Base-by-base conservation (phyloP, 2,113 vertebrate genomes). In the Spea multiplicata region DNA sequence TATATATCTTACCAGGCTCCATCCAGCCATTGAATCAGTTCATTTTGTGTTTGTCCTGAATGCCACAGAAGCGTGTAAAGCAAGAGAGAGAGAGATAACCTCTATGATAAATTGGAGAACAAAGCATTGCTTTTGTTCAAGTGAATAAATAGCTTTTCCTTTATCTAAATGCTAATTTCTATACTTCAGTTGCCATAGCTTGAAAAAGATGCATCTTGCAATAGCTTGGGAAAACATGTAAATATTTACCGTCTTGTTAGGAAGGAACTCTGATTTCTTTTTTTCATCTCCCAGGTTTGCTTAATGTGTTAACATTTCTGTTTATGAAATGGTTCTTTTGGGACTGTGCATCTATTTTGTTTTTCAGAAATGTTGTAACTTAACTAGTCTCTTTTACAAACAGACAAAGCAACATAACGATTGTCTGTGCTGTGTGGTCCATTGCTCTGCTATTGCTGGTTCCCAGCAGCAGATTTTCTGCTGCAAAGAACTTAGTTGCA, bases 131-230 rank as follows among this genome's bases (percentile, higher is more conserved):
- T 61, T 61, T 61, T 61, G 9, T 61, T 61, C 57, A 61, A 13
- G 57, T n/a, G 66, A 53, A 76, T 55, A 75, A 66, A 75, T 76
- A 70, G 53, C 57, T 77, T 70, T 77, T 16, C 59, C 73, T 70
- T 77, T 67, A 77, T 77, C 75, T 77, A 77, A 77, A 77, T 77
- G 53, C 66, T 77, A 77, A 77, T 77, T 77, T 69, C 45, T 70
- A 69, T 76, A 76, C 59, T 70, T 65, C 14, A 47, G 52, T 44
- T 70, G 45, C 53, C 47, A 9, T 8, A 70, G 16, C 57, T 70
- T 10, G 16, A 16, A 65, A 62, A 61, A 67, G 17, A 44, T 77
- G 52, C 44, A 12, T 1, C 65, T 68, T 68, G 50, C 53, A 64
- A 14, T 53, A 76, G 46, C 75, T 76, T 13, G 1, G 16, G 44